Evolutionary conservation across 2,797 vertebrate species (phyloP), one percentile per base, ranked within the genome.

Genomic region (Philypnodon macrostomus): DNA sequence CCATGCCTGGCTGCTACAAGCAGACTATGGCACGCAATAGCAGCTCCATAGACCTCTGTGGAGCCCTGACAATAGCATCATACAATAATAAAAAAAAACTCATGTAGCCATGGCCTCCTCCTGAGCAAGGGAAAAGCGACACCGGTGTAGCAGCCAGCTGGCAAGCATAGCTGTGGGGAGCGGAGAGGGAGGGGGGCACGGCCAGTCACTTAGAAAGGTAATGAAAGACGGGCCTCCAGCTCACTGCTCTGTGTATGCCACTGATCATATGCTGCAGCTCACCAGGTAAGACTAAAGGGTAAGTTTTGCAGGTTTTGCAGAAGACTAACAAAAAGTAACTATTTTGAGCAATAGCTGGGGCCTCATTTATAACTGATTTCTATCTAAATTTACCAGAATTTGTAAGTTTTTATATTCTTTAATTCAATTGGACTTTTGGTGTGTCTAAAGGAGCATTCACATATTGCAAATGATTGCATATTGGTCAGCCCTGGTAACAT

Each of bases 201-300:
- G 58, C 59, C 70, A 62, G 74, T 49, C 59, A 81, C 74, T 80
- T 79, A 84, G 85, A 85, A 83, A 85, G 82, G 80, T 88, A 89
- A 89, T 86, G 84, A 89, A 87, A 88, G 87, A 83, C 60, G 76
- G 62, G 75, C 72, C 77, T 70, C 46, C 65, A 46, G 42, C 46
- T 63, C 48, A 35, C 49, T 65, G 79, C 81, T 83, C 13, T 7
- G 4, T 29, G 7, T n/a, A n/a, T n/a, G 2, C 12, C 30, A n/a
- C n/a, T 24, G 21, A 8, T 13, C 38, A 14, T 40, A 13, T 41
- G 80, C 60, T 77, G 77, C 12, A n/a, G 6, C 18, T 39, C n/a
- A n/a, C 19, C 21, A 18, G 18, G 5, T 23, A 6, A 6, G 3
- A 23, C 21, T 23, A 6, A 23, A 23, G 6, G 21, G 21, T 6